These are phyloP conservation scores for Palloptera scutellata DNA, from an alignment of 2,888 invertebrate genomes.

Conservation along the genomic window DNA sequence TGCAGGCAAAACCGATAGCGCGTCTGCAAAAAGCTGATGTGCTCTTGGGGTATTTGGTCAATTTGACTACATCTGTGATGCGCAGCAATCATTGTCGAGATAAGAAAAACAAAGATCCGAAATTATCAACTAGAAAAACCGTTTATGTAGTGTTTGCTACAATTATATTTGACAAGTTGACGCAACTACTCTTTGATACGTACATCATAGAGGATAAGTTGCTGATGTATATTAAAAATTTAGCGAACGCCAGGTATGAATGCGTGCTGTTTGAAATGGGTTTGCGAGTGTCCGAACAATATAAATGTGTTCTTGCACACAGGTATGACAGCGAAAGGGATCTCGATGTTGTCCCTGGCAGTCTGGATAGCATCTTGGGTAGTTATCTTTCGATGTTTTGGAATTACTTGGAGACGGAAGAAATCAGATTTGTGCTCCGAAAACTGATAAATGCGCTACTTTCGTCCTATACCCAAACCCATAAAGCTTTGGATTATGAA, in stretches of 20 bases:
- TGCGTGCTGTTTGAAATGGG: too few species aligned
- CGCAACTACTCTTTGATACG: constrained; percentile 69
- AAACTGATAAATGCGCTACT: constrained; percentile 58
- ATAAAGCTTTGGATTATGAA: constrained; percentile 58
- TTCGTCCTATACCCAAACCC: constrained; percentile 54
- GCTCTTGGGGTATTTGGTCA: constrained; percentile 56
- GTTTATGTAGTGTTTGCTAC: constrained; percentile 68
- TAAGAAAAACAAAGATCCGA: constrained; percentile 40
- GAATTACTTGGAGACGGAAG: constrained; percentile 61
- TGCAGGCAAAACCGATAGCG: constrained; percentile 67
- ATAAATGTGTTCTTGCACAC: not conserved
- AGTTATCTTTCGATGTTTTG: constrained; percentile 59
- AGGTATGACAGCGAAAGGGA: constrained; percentile 50
- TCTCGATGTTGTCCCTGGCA: constrained; percentile 47
- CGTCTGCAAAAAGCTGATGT: constrained; percentile 54
- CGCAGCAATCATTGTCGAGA: constrained; percentile 49
- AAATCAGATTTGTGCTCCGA: constrained; percentile 57
- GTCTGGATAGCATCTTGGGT: constrained; percentile 53
- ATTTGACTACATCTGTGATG: constrained; percentile 56
- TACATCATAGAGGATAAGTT: constrained; percentile 77
- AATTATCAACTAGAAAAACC: constrained; percentile 62
- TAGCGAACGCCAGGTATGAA: constrained; percentile 47
- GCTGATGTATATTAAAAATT: constrained; percentile 64
- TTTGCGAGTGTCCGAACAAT: not conserved
- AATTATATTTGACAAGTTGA: constrained; percentile 70